Base-by-base conservation (phyloP, 2,888 invertebrate species). In the Lacanobia oleracea region DNA sequence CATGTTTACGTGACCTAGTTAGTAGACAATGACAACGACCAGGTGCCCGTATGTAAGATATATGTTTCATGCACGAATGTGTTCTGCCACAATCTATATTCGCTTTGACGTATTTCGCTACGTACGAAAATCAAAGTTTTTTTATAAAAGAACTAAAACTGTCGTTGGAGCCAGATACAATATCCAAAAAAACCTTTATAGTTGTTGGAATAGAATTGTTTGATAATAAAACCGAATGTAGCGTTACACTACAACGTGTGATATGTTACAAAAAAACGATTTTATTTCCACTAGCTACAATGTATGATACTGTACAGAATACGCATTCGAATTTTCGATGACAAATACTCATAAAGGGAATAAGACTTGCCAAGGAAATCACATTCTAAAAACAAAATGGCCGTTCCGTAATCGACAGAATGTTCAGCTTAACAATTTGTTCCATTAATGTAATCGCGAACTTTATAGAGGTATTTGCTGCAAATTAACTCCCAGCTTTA, bases 1-100 rank as follows among this genome's bases (percentile, higher is more conserved):
- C 74, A 77, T 88, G 89, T 91, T 92, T 91, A 88, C 90, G 88
- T 90, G 91, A 90, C 89, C 91, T 77, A 91, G 88, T 89, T 90
- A 85, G 81, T 81, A 82, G 84, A 86, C 88, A 88, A 85, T 84
- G 82, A 81, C 81, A 87, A 82, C 81, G 33, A 43, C 50, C 66
- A 88, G 87, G 85, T 87, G 88, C 87, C 73, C 81, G 83, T 77
- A 81, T 75, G 65, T 77, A 83, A 85, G 78, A 86, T 86, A 86
- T 86, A 87, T 81, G 81, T 85, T 74, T 82, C 83, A 87, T 86
- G 83, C 84, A 81, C 82, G 76, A 85, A 85, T 81, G 78, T 85
- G 77, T 85, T 85, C 78, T 74, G 66, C 77, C 50, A 76, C 75
- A 74, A 85, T 81, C 84, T 81, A 84, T 86, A 75, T 73, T 77